A percentile compares a stretch with the other conserved stretches of the same genome.
Conservation (phyloP, 2,113 vertebrate genomes). For the Vulpes ferrilata region DNA sequence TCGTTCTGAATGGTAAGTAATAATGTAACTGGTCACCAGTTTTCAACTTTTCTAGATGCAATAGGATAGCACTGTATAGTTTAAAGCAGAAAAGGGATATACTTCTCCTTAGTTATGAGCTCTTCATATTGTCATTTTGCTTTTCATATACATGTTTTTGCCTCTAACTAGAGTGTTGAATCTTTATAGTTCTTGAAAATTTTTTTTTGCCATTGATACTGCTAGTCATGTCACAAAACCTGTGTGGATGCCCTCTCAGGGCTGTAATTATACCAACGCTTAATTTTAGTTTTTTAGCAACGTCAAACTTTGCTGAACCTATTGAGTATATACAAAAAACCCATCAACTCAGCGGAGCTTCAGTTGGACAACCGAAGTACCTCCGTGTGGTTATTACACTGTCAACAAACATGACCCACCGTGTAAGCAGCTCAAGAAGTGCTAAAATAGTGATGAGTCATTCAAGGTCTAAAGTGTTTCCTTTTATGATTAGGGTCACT, state of each 20-base stretch:
- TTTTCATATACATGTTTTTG: not conserved
- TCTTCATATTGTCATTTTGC: not conserved
- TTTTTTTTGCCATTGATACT: not conserved
- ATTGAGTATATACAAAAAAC: slow-evolving; percentile 45
- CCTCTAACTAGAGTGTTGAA: not conserved
- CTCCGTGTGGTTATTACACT: slow-evolving; percentile 5
- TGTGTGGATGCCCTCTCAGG: not conserved
- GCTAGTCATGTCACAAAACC: not conserved
- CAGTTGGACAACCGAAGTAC: slow-evolving; percentile 50
- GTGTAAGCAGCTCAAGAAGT: not conserved
- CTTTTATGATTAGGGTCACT: slow-evolving; percentile 7
- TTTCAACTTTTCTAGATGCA: not conserved
- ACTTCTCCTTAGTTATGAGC: not conserved
- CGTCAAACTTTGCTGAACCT: slow-evolving; percentile 51
- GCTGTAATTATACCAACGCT: slow-evolving; percentile 31
- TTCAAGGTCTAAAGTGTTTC: slow-evolving; percentile 37
- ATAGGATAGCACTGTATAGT: not conserved
- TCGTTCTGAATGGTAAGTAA: not conserved
- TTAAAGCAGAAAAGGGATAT: not conserved
- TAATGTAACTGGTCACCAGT: not conserved
- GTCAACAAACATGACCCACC: slow-evolving; percentile 68
- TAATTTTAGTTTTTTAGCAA: slow-evolving; percentile 55
- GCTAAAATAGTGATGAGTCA: slow-evolving; percentile 52
- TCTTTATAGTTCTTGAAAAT: not conserved
- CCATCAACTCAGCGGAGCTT: slow-evolving; percentile 53